phyloP scores from a whole-genome alignment of 2,113 vertebrate genomes.

The Ceuthmochares aereus region DNA sequence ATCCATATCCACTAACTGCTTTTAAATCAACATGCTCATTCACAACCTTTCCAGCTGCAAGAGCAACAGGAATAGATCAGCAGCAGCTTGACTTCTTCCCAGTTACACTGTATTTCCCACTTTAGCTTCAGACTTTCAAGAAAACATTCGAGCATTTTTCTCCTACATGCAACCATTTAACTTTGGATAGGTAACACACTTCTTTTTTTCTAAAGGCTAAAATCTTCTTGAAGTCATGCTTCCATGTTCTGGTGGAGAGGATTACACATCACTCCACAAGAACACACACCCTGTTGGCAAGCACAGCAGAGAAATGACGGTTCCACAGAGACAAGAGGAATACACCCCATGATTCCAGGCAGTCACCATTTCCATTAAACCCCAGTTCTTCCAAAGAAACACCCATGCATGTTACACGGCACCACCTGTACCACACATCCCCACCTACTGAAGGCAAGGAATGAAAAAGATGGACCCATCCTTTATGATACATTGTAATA shows the following conservation, averaged over 20 bases:
- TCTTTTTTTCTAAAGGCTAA: constrained; percentile 26
- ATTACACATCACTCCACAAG: constrained; percentile 49
- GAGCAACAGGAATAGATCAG: not conserved
- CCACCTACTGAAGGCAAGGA: not conserved
- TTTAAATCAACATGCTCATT: not conserved
- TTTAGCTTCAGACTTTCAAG: constrained; percentile 28
- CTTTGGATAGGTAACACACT: not conserved
- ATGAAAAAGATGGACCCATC: not conserved
- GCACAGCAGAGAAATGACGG: not conserved
- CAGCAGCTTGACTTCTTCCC: not conserved
- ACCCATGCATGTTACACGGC: not conserved
- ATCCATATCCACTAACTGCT: not conserved
- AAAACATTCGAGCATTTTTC: constrained; percentile 34
- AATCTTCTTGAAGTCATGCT: constrained; percentile 37
- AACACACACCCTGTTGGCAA: constrained; percentile 67
- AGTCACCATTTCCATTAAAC: constrained; percentile 23
- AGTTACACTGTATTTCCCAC: not conserved
- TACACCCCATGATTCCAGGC: not conserved
- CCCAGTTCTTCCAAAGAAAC: not conserved
- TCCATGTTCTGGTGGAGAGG: constrained; percentile 54
- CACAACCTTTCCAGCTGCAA: not conserved
- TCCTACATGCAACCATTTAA: constrained; percentile 46
- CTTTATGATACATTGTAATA: fast-evolving
- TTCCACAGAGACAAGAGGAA: not conserved
- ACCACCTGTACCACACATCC: not conserved